These are phyloP conservation scores for Watsonalla cultraria DNA, from an alignment of 2,888 invertebrate genomes.

Conservation along the genomic window DNA sequence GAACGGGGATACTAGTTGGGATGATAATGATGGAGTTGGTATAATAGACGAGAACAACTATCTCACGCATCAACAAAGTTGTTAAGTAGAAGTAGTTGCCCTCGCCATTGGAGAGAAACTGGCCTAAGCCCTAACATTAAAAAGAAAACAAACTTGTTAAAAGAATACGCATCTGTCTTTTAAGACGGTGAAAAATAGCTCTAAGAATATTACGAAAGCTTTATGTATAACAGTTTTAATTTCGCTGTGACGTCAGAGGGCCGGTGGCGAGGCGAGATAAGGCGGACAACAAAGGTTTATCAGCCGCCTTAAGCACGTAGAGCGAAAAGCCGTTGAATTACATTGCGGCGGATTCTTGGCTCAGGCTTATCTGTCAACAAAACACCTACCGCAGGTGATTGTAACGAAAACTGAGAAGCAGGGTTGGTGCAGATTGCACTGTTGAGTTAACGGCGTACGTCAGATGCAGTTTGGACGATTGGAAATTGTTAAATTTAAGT, in stretches of 20 bases:
- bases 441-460: not conserved
- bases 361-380: conserved; percentile 63
- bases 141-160: too few relatives aligned
- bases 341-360: conserved; percentile 48
- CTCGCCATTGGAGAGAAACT: too few relatives aligned
- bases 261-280: conserved; percentile 49
- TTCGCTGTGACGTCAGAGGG: conserved; percentile 34
- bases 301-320: conserved; percentile 51
- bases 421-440: not conserved
- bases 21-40: too few relatives aligned
- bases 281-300: conserved; percentile 58
- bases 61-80: too few relatives aligned
- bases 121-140: too few relatives aligned
- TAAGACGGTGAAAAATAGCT: too few relatives aligned
- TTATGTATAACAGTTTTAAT: conserved; percentile 38
- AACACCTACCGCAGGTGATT: conserved; percentile 37
- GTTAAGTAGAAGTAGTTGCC: too few relatives aligned
- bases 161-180: too few relatives aligned
- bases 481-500: too few relatives aligned
- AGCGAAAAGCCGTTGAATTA: conserved; percentile 54
- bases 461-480: too few relatives aligned
- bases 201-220: conserved; percentile 8
- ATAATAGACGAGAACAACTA: too few relatives aligned
- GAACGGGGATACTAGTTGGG: too few relatives aligned
- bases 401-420: conserved; percentile 22